Percentiles rank a stretch among this genome's conserved stretches.
Evolutionary conservation across 2,113 vertebrate genomes (phyloP).

Genomic region (Variabilichromis moorii): DNA sequence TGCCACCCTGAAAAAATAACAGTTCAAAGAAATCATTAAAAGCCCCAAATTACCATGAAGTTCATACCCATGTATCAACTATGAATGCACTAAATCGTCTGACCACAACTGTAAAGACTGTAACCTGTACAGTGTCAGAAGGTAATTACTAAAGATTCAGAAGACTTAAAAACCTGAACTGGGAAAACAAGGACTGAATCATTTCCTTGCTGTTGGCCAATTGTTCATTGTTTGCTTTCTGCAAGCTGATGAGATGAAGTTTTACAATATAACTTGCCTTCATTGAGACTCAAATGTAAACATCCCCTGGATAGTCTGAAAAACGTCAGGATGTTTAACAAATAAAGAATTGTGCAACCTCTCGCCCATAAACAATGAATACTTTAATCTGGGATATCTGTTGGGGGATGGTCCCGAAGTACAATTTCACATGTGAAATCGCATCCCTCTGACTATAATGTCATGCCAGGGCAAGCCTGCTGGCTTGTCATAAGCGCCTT

Average conservation of each 20-base stretch:
- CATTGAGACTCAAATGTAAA: not conserved
- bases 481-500: not conserved
- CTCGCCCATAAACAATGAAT: not conserved
- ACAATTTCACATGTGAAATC: not conserved
- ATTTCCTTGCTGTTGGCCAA: not conserved
- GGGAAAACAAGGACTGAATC: constrained; percentile 53
- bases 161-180: not conserved
- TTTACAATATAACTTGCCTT: not conserved
- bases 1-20: not conserved
- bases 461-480: not conserved
- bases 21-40: not conserved
- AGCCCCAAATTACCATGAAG: not conserved
- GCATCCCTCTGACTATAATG: not conserved
- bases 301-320: not conserved
- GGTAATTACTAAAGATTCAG: not conserved
- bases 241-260: not conserved
- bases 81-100: not conserved
- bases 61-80: not conserved
- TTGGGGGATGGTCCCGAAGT: not conserved
- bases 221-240: not conserved
- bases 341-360: not conserved
- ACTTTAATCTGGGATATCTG: not conserved
- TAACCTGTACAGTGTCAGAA: not conserved
- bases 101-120: not conserved
- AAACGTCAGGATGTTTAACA: not conserved